A percentile compares a stretch with the other conserved stretches of the same genome.
Conservation (phyloP, 1,140 invertebrate species). For the Lysiphlebus fabarum region DNA sequence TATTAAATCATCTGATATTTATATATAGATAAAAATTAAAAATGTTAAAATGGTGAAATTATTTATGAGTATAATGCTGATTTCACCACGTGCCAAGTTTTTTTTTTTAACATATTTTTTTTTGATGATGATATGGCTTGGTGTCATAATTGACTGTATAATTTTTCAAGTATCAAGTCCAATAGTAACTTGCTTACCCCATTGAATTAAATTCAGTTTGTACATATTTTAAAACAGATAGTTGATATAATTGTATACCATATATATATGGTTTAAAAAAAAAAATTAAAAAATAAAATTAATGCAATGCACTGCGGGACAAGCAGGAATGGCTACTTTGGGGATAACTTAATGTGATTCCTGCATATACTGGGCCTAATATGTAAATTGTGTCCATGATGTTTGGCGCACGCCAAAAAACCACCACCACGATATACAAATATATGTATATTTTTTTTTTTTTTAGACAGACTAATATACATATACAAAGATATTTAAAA, state of each 20-base stretch:
- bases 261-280: neutral
- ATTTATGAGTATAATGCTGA: conserved; percentile 5
- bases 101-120: too few relatives aligned
- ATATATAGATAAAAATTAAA: too few relatives aligned
- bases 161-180: conserved; percentile 8
- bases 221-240: conserved; percentile 29
- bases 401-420: conserved; percentile 32
- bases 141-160: conserved; percentile 41
- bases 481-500: neutral
- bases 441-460: neutral
- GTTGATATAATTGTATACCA: conserved; percentile 16
- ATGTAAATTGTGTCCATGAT: conserved; percentile 38
- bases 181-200: neutral
- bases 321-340: conserved; percentile 26
- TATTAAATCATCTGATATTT: too few relatives aligned
- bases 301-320: conserved; percentile 43
- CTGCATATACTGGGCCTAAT: conserved; percentile 27
- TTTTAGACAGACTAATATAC: neutral
- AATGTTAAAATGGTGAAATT: neutral
- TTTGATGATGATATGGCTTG: conserved; percentile 11
- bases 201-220: neutral
- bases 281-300: conserved; percentile 31
- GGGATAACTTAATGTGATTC: conserved; percentile 1
- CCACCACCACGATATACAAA: conserved; percentile 12
- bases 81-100: conserved; percentile 10